Percentiles rank a stretch among this genome's conserved stretches.
Evolutionary conservation across 1,140 invertebrate genomes (phyloP).

Genomic region (Nephotettix cincticeps): DNA sequence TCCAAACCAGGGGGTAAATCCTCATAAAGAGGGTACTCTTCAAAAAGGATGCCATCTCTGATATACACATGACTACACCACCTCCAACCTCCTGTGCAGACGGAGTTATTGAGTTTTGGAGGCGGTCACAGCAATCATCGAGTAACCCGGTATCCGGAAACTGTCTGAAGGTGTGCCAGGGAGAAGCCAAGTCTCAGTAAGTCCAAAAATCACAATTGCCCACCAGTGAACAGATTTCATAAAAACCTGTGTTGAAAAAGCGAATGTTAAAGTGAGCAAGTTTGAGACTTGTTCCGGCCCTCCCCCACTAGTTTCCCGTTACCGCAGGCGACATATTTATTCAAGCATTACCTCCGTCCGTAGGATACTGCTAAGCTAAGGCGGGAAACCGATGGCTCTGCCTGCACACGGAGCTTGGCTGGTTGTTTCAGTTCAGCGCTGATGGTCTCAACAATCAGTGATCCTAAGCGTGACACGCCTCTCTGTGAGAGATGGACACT

Average conservation of each 20-base stretch:
- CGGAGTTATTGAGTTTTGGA: background rate
- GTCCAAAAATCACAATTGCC: background rate
- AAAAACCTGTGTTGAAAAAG: background rate
- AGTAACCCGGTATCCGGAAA: background rate
- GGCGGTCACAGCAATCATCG: background rate
- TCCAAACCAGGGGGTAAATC: background rate
- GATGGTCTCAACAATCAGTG: background rate
- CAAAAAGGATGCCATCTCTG: background rate
- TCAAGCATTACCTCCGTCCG: background rate
- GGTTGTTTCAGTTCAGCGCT: background rate
- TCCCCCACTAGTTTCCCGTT: background rate
- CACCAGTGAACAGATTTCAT: background rate
- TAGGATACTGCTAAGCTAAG: background rate
- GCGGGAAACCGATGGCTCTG: background rate
- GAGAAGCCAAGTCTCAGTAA: background rate
- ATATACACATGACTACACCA: background rate
- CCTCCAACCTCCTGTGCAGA: background rate
- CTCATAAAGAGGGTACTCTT: background rate
- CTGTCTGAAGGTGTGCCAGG: background rate
- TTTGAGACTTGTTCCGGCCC: background rate
- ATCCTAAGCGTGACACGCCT: background rate
- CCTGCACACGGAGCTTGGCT: background rate
- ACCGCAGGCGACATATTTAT: background rate
- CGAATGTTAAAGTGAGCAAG: background rate
- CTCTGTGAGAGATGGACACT: background rate